Evolutionary conservation across 2,888 invertebrate species (phyloP), one percentile per base, ranked within the genome.

Genomic region (Hyposoter dolosus): DNA sequence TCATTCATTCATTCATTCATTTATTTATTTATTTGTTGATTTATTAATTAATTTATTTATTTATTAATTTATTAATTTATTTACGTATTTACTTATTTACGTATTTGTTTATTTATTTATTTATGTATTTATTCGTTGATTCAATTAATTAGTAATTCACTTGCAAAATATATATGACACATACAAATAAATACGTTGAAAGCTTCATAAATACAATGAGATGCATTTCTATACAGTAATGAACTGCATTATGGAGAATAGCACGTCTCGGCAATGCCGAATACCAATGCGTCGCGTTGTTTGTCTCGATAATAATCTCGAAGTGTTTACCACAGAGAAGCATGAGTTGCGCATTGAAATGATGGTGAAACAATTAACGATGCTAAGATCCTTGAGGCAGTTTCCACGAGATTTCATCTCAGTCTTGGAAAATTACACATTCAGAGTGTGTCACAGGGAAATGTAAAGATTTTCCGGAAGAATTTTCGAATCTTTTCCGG

Each of bases 151-250:
- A 40, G 5, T 40, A 7, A 40, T 6, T 0, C 6, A 7, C 40
- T 40, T 7, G 7, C 7, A 0, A 40, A 40, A 7, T 40, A 7
- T 40, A 7, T 40, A 40, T 7, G 7, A 6, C 7, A 40, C 40
- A 7, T 40, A 40, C 40, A 6, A 66, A 40, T 35, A 35, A n/a
- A 65, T 32, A 47, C 15, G 45, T 45, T 53, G 23, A 40, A 60
- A 45, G 60, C 28, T 32, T 23, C n/a, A 45, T 35, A 63, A 79
- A 79, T 32, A 66, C 35, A 40, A 40, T 43, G 43, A 78, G 47
- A 28, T 69, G 47, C 69, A 47, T 15, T 28, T 45, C 17, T 69
- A 47, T 23, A 47, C 69, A 23, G 19, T 7, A 47, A 69, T 17
- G 17, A 47, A 69, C 9, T 23, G 47, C 45, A 45, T 23, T 23